Evolutionary conservation across 2,888 invertebrate species (phyloP), one percentile per base, ranked within the genome.

Genomic region (Chloroclysta siterata): DNA sequence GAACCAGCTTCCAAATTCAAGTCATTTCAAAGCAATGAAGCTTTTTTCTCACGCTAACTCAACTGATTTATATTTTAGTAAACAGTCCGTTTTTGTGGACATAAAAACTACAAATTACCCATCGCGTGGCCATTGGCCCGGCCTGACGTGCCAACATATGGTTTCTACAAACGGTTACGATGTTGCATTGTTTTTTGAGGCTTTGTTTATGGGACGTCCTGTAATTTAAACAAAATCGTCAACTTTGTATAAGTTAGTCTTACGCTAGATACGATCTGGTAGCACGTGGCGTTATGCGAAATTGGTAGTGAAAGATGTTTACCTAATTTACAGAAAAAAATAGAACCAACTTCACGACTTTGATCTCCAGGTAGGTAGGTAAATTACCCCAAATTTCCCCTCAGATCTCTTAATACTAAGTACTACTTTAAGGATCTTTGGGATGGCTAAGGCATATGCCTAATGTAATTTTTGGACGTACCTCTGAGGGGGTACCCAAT

Each of bases 111-210:
- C 57, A 53, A 46, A 57, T 59, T 28, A 41, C 15, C 22, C 47
- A 53, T 60, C 72, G 69, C 68, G 70, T 74, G 76, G 69, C 76
- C 68, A 64, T 63, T 69, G 53, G 66, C 61, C 57, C 33, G 63
- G 14, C 67, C 71, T 70, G 69, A 77, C 72, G 70, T 57, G 60
- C 69, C 59, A 60, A 61, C 69, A 66, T 65, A 68, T 68, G 73
- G 67, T 55, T 55, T 33, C 46, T 39, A 42, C 51, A 42, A 46
- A 47, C 10, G 50, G 36, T 57, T 51, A 56, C 33, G 22, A 29
- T 13, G 13, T 39, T 57, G 41, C 14, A 7, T 54, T 22, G 22
- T 22, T 51, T 36, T 28, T 57, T 50, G 22, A 46, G n/a, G 14
- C 2, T 33, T 51, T 60, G 42, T 65, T 39, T 46, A 52, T 10